Conservation (phyloP, 2,888 invertebrate genomes). For the Lissocephala sabroskyi region DNA sequence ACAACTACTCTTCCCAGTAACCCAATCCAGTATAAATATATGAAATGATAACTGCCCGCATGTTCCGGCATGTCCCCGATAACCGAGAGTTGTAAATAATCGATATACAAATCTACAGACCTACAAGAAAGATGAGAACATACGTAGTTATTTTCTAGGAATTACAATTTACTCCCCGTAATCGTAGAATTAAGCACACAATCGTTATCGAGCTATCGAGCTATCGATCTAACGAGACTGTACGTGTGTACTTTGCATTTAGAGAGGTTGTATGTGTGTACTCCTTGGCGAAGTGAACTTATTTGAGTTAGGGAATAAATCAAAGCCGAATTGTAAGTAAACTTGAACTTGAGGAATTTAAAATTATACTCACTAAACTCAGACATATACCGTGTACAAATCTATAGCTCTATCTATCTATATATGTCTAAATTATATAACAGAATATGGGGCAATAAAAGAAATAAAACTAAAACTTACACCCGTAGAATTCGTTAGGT, state of each 20-base stretch:
- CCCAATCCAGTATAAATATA: slow-evolving; percentile 30
- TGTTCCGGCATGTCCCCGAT: no score
- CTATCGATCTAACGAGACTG: no score
- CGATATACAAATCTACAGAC: no score
- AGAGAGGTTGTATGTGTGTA: slow-evolving; percentile 13
- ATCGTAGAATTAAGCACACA: no score
- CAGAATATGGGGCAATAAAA: slow-evolving; percentile 12
- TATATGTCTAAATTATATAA: slow-evolving; percentile 42
- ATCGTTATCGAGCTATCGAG: no score
- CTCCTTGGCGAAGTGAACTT: no score
- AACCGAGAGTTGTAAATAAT: slow-evolving; percentile 10
- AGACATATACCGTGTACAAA: slow-evolving; percentile 56
- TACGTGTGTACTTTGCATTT: slow-evolving; percentile 24
- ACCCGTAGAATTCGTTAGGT: no score
- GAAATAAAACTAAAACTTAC: slow-evolving; percentile 6
- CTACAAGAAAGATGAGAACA: slow-evolving; percentile 30
- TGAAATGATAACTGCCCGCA: slow-evolving; percentile 24
- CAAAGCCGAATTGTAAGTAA: no score
- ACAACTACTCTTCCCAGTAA: no score
- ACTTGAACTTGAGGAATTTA: slow-evolving; percentile 56
- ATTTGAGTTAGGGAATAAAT: no score
- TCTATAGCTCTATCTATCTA: slow-evolving; percentile 54
- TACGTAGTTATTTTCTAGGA: no score
- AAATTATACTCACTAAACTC: slow-evolving; percentile 22
- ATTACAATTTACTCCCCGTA: no score